These are phyloP conservation scores for Aphaenogaster rudis DNA, from an alignment of 1,140 invertebrate genomes.

Conservation along the genomic window DNA sequence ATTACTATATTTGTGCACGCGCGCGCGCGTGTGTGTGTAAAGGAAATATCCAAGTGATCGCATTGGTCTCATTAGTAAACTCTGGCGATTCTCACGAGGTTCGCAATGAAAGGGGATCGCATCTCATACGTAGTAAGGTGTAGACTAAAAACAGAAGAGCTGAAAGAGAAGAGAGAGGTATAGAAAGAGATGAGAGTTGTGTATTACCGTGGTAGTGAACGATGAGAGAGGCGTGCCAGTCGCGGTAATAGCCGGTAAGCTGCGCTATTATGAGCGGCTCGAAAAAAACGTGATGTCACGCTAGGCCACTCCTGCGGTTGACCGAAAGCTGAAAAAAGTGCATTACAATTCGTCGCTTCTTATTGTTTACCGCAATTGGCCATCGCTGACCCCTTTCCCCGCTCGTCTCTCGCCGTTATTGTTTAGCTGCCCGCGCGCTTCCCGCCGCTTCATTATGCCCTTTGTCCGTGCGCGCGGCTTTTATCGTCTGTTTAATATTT, in stretches of 20 bases:
- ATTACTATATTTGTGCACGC: neutral
- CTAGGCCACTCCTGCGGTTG: slow-evolving; percentile 70
- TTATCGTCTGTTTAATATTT: slow-evolving; percentile 75
- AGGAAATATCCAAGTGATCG: neutral
- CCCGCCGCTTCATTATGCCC: slow-evolving; percentile 68
- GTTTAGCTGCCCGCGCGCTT: slow-evolving; percentile 64
- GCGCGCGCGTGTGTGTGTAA: neutral
- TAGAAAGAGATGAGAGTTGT: neutral
- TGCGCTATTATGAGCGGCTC: slow-evolving; percentile 77
- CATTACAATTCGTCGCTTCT: slow-evolving; percentile 70
- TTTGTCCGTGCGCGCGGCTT: slow-evolving; percentile 59
- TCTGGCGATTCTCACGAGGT: neutral
- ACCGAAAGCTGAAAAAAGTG: slow-evolving; percentile 60
- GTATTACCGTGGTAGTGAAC: slow-evolving; percentile 75
- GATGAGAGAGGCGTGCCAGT: slow-evolving; percentile 81
- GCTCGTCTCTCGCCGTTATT: slow-evolving; percentile 55
- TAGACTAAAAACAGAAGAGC: slow-evolving; percentile 31
- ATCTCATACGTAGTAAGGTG: neutral
- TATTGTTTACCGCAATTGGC: slow-evolving; percentile 77
- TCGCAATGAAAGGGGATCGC: slow-evolving; percentile 4
- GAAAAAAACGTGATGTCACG: slow-evolving; percentile 77
- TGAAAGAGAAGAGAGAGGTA: slow-evolving; percentile 11
- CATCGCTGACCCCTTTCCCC: neutral
- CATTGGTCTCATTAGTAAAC: slow-evolving; percentile 3
- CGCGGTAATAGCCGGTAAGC: slow-evolving; percentile 81